A percentile compares a stretch with the other conserved stretches of the same genome.
Evolutionary conservation across 2,797 vertebrate genomes (phyloP).

Genomic region (Anguilla marmorata): DNA sequence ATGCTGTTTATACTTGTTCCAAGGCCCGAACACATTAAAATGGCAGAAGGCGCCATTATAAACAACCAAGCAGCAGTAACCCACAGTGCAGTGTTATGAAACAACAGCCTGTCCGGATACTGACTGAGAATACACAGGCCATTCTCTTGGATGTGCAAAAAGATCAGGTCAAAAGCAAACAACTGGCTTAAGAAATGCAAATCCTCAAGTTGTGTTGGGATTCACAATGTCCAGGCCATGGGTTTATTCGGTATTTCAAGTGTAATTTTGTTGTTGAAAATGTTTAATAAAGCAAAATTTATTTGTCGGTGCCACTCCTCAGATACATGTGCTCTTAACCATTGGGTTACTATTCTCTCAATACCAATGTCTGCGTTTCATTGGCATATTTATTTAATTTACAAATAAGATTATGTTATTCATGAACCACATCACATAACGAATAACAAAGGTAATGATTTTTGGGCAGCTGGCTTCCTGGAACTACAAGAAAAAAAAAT

Average conservation of each 20-base stretch:
- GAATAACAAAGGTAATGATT: neutral
- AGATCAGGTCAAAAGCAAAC: neutral
- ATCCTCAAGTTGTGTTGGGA: neutral
- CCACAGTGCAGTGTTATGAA: neutral
- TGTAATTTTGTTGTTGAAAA: neutral
- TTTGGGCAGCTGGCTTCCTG: neutral
- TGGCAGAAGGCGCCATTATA: neutral
- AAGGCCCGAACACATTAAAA: neutral
- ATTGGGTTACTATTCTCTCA: neutral
- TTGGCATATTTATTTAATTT: neutral
- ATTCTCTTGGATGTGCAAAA: neutral
- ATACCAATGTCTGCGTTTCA: neutral
- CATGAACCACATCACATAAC: neutral
- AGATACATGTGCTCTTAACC: neutral
- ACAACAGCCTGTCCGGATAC: neutral
- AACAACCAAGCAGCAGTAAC: neutral
- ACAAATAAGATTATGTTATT: constrained; percentile 1
- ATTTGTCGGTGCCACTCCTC: neutral
- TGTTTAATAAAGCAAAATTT: neutral
- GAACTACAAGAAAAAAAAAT: neutral
- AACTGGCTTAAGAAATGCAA: neutral
- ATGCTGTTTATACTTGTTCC: neutral
- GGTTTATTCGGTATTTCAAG: neutral
- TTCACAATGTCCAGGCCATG: neutral
- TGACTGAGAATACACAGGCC: neutral